Percentiles rank a stretch among this genome's conserved stretches.
Evolutionary conservation across 2,113 vertebrate species (phyloP).

Genomic region (Psettodes erumei): DNA sequence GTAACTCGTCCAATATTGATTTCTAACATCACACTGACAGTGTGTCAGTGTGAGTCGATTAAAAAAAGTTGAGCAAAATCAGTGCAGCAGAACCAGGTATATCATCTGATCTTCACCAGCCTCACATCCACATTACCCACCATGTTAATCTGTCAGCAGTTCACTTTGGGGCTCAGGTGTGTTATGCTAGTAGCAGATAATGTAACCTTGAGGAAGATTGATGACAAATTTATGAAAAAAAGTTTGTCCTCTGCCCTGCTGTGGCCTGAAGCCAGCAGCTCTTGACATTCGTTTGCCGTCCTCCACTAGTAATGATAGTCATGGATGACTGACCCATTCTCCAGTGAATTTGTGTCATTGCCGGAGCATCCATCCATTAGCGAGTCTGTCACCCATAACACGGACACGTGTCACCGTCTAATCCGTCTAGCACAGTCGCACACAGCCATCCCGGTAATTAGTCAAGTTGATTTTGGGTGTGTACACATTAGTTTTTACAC

Average conservation of each 20-base stretch:
- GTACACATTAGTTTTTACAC: constrained; percentile 60
- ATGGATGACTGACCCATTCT: constrained; percentile 31
- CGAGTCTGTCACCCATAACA: constrained; percentile 22
- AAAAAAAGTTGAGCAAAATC: too few species aligned
- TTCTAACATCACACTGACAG: background rate
- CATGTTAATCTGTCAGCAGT: too few species aligned
- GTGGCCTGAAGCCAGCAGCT: constrained; percentile 20
- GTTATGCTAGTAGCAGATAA: background rate
- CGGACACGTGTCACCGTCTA: constrained; percentile 26
- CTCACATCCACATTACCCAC: too few species aligned
- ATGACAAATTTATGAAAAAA: constrained; percentile 6
- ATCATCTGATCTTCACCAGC: too few species aligned
- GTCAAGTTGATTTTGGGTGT: constrained; percentile 58
- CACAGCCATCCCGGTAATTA: constrained; percentile 54
- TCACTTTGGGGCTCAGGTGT: background rate
- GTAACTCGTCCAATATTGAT: background rate
- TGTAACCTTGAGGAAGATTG: background rate
- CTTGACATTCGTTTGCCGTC: constrained; percentile 35
- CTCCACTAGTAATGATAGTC: constrained; percentile 28
- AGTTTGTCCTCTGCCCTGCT: constrained; percentile 6
- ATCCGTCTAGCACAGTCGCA: constrained; percentile 45
- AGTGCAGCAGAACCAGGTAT: background rate
- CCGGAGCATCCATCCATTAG: constrained; percentile 47
- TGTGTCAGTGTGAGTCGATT: too few species aligned
- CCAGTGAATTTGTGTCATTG: constrained; percentile 36